A percentile compares a stretch with the other conserved stretches of the same genome.
Evolutionary conservation across 2,113 vertebrate genomes (phyloP).

Genomic region (Pelmatolapia mariae): DNA sequence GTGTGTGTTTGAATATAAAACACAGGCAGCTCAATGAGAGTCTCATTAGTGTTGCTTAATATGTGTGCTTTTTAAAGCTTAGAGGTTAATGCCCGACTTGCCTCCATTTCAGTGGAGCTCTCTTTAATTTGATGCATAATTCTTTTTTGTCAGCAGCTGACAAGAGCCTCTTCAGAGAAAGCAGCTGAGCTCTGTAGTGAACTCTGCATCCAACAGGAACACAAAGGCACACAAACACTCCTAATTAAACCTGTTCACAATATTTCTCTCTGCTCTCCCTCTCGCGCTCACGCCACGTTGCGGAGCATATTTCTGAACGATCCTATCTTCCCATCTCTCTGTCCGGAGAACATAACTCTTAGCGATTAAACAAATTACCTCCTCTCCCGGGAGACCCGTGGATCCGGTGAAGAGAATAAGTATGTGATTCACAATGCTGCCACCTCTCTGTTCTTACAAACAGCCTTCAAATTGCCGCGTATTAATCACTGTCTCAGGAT

Average conservation of each 20-base stretch:
- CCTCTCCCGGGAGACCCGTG: conserved; percentile 42
- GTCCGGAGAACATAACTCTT: conserved; percentile 49
- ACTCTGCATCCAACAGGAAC: conserved; percentile 46
- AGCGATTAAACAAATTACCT: conserved; percentile 67
- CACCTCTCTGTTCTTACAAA: conserved; percentile 38
- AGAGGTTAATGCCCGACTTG: conserved; percentile 70
- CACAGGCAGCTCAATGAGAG: conserved; percentile 59
- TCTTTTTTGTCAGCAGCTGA: conserved; percentile 51
- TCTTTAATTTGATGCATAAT: conserved; percentile 70
- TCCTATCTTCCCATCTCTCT: conserved; percentile 38
- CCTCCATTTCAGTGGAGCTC: conserved; percentile 64
- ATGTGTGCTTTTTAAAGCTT: conserved; percentile 72
- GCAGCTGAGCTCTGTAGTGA: conserved; percentile 35
- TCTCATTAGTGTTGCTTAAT: conserved; percentile 75
- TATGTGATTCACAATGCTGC: conserved; percentile 43
- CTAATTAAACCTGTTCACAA: conserved; percentile 52
- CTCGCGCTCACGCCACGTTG: not conserved
- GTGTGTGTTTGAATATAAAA: conserved; percentile 60
- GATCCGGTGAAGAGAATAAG: conserved; percentile 58
- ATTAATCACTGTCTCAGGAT: conserved; percentile 57
- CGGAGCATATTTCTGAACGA: conserved; percentile 12
- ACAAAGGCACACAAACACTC: conserved; percentile 38
- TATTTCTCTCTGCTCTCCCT: conserved; percentile 14
- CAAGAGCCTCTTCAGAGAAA: conserved; percentile 52
- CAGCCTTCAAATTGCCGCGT: conserved; percentile 42